Base-by-base conservation (phyloP, 2,888 invertebrate genomes). In the Andricus quercusramuli region DNA sequence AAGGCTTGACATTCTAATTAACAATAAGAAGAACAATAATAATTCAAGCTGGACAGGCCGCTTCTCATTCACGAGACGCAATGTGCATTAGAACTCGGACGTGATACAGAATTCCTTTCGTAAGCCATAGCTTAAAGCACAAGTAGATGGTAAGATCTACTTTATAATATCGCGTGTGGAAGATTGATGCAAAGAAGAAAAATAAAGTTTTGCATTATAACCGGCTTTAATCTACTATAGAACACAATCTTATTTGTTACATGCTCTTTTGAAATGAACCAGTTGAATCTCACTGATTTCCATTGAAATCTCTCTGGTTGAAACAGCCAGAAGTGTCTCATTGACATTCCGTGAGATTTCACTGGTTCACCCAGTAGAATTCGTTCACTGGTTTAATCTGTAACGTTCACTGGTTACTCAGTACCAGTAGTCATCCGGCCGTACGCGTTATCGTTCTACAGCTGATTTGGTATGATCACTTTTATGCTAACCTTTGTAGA, bases 21-120 rank as follows among this genome's bases (percentile, higher is more conserved):
- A 44, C 44, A 44, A 44, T 44, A 74, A 74, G 47, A 74, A 70
- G 74, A 74, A 74, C 74, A 74, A 74, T 74, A 74, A 74, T 74
- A 74, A 74, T 74, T 51, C 74, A 74, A 56, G 32, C n/a, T 56
- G 11, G 29, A 56, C 51, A 56, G 74, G 32, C 51, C 32, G 29
- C 51, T 51, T 70, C 62, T 62, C 62, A 25, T 62, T 13, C 62
- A 22, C 22, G 3, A 62, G 25, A 5, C 25, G 62, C 25, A 62
- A 15, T 25, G 62, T 25, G 56, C 9, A 62, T 62, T 9, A 56
- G n/a, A 56, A 56, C n/a, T 56, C 56, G 56, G 56, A 56, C n/a
- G 56, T n/a, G 51, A 51, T 51, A 51, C 51, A 6, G 51, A 51
- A 51, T 51, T 51, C 5, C 51, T 51, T 51, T 20, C 5, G 51